Evolutionary conservation across 2,113 vertebrate species (phyloP).

Genomic region (Menidia beryllina): DNA sequence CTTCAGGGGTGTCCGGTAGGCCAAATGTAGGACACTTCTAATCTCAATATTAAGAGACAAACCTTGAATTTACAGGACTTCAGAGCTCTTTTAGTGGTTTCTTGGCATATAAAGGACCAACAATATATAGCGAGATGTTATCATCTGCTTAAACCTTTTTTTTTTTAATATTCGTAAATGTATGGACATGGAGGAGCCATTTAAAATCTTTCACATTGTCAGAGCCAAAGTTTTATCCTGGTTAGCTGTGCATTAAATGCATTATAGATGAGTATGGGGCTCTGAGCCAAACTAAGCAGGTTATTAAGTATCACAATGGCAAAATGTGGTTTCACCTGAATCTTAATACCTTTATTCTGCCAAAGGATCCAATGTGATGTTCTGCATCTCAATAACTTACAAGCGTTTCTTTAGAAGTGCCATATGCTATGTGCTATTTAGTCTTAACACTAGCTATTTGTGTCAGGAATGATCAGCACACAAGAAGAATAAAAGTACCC

Average conservation of each 20-base stretch:
- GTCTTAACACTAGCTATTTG: slow-evolving; percentile 78
- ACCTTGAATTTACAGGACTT: neutral
- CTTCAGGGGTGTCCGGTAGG: neutral
- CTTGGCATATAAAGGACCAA: neutral
- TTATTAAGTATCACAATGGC: slow-evolving; percentile 72
- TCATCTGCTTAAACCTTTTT: neutral
- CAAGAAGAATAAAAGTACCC: slow-evolving; percentile 45
- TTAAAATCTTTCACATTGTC: slow-evolving; percentile 36
- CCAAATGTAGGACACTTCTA: neutral
- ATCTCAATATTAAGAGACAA: neutral
- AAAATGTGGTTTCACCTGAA: slow-evolving; percentile 50
- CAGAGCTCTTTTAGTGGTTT: neutral
- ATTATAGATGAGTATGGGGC: slow-evolving; percentile 66
- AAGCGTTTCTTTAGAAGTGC: slow-evolving; percentile 59
- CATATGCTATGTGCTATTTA: slow-evolving; percentile 74
- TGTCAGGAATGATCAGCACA: slow-evolving; percentile 71
- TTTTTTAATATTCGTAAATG: neutral
- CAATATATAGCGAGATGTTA: neutral
- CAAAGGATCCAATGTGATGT: slow-evolving; percentile 45
- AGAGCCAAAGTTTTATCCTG: slow-evolving; percentile 41
- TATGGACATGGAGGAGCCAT: slow-evolving; percentile 13
- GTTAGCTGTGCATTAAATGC: slow-evolving; percentile 62
- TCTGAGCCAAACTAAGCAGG: slow-evolving; percentile 65
- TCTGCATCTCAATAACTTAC: slow-evolving; percentile 54
- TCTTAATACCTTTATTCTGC: slow-evolving; percentile 70